Evolutionary conservation across 2,888 invertebrate species (phyloP).

Genomic region (Auanema sp.): DNA sequence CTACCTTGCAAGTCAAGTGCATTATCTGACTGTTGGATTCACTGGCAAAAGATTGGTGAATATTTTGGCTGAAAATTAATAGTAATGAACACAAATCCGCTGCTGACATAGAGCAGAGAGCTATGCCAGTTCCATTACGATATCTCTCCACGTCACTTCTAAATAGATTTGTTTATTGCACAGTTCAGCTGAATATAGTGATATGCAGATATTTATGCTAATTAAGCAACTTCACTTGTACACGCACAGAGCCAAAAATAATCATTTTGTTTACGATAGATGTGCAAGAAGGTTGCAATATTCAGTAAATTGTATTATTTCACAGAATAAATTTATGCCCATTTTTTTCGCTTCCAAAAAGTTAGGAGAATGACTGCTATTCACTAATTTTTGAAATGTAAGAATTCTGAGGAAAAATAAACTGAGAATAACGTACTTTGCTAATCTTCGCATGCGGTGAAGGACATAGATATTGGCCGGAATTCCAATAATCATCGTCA

Average conservation of each 20-base stretch:
- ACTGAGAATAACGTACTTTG: constrained; percentile 7
- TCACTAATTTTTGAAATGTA: too few species aligned
- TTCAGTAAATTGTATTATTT: too few species aligned
- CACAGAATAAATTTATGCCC: too few species aligned
- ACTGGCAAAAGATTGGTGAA: constrained; percentile 19
- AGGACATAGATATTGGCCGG: constrained; percentile 24
- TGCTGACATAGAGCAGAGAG: constrained; percentile 33
- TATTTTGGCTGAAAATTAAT: constrained; percentile 31
- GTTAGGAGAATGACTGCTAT: too few species aligned
- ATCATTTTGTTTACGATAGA: too few species aligned
- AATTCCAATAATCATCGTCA: constrained; percentile 17
- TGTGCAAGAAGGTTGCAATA: too few species aligned
- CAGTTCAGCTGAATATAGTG: too few species aligned
- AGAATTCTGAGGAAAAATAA: too few species aligned
- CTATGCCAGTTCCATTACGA: constrained; percentile 35
- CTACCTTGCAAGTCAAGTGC: constrained; percentile 27
- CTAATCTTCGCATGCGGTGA: constrained; percentile 16
- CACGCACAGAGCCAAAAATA: background rate
- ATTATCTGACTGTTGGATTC: constrained; percentile 8
- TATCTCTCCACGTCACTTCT: constrained; percentile 28
- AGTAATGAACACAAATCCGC: constrained; percentile 33
- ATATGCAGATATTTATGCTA: background rate
- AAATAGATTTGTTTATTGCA: background rate
- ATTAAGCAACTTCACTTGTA: background rate
- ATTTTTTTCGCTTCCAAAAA: too few species aligned